phyloP scores from a whole-genome alignment of 2,113 vertebrate species.

The Rhinogobius similis region DNA sequence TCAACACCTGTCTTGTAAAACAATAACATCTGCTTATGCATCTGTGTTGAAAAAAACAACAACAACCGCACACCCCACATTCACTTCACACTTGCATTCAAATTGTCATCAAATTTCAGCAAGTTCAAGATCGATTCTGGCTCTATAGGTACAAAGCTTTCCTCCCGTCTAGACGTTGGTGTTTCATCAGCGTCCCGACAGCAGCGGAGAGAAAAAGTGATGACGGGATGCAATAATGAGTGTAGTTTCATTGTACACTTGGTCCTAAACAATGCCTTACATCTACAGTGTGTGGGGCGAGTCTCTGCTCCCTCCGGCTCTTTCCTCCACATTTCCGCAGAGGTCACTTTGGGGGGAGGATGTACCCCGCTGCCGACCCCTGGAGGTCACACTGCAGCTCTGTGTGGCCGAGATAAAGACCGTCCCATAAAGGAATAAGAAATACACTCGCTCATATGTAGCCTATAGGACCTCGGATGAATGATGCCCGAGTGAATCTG shows the following conservation, averaged over 20 bases:
- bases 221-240: too few species aligned
- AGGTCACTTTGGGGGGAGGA: conserved; percentile 70
- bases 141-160: too few species aligned
- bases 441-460: neutral
- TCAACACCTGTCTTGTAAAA: too few species aligned
- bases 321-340: conserved; percentile 48
- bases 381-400: conserved; percentile 62
- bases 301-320: conserved; percentile 38
- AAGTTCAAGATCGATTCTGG: too few species aligned
- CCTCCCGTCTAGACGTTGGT: too few species aligned
- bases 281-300: conserved; percentile 13
- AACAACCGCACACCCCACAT: too few species aligned
- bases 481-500: neutral
- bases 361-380: conserved; percentile 48
- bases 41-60: too few species aligned
- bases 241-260: neutral
- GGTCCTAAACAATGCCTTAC: neutral
- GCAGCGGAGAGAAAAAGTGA: too few species aligned
- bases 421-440: conserved; percentile 46
- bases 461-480: neutral
- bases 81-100: too few species aligned
- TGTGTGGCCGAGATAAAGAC: conserved; percentile 71
- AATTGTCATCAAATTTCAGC: too few species aligned
- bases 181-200: too few species aligned
- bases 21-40: too few species aligned